These are phyloP conservation scores for Semicossyphus pulcher DNA, from an alignment of 2,113 vertebrate species.

Conservation along the genomic window DNA sequence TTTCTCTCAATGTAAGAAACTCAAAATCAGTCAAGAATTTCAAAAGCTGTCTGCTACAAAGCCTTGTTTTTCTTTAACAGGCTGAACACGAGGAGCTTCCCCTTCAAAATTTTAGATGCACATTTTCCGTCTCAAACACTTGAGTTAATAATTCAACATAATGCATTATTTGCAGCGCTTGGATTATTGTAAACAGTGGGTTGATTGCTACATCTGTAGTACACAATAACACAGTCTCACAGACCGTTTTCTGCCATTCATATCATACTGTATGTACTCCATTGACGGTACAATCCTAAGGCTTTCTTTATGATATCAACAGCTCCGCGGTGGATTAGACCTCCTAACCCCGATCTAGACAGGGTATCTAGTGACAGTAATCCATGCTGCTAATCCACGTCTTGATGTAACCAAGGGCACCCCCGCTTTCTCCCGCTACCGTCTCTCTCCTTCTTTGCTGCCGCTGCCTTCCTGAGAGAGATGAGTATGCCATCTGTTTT, in stretches of 20 bases:
- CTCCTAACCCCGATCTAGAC: constrained; percentile 72
- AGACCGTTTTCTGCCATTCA: constrained; percentile 41
- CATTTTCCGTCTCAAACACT: neutral
- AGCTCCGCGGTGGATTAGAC: constrained; percentile 76
- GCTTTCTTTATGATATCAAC: constrained; percentile 71
- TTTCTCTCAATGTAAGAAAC: too few relatives aligned
- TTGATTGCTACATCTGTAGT: constrained; percentile 39
- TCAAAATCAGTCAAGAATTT: too few relatives aligned
- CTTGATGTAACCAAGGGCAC: constrained; percentile 76
- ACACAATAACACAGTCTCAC: constrained; percentile 9
- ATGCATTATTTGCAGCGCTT: constrained; percentile 4
- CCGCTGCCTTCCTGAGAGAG: constrained; percentile 57
- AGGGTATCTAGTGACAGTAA: constrained; percentile 80
- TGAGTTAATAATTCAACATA: constrained; percentile 29
- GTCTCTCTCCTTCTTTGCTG: constrained; percentile 43
- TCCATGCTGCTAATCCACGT: constrained; percentile 79
- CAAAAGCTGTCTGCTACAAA: neutral
- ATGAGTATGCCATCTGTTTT: constrained; percentile 68
- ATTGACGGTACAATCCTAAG: constrained; percentile 56
- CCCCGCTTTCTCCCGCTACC: constrained; percentile 47
- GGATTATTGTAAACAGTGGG: constrained; percentile 27
- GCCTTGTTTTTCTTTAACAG: neutral
- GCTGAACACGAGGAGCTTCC: neutral
- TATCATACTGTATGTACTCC: constrained; percentile 27
- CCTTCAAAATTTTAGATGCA: constrained; percentile 3